Percentiles rank a stretch among this genome's conserved stretches.
Evolutionary conservation across 2,888 invertebrate species (phyloP).

Genomic region (Cerastoderma edule): DNA sequence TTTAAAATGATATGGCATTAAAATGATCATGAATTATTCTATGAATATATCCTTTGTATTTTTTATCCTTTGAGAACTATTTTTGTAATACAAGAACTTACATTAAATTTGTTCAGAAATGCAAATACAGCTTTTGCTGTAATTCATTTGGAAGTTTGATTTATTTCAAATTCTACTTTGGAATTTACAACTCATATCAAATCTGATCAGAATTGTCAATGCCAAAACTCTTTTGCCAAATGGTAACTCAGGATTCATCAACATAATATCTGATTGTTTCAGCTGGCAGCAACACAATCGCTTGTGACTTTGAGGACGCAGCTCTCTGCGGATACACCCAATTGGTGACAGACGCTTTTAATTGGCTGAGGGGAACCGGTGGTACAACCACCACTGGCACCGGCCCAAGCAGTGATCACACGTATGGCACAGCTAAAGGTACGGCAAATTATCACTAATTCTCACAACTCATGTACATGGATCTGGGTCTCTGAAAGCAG

Average conservation of each 20-base stretch:
- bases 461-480: no score
- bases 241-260: background rate
- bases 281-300: constrained; percentile 30
- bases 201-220: no score
- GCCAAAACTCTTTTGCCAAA: background rate
- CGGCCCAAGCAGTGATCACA: constrained; percentile 79
- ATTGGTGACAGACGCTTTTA: constrained; percentile 70
- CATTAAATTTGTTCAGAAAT: no score
- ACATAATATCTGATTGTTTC: constrained; percentile 8
- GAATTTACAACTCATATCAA: no score
- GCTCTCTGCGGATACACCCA: constrained; percentile 69
- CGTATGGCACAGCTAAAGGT: constrained; percentile 67
- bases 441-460: no score
- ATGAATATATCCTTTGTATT: no score
- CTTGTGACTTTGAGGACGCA: constrained; percentile 53
- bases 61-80: no score
- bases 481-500: no score
- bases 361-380: constrained; percentile 74
- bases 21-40: no score
- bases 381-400: constrained; percentile 69
- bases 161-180: no score
- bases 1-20: no score
- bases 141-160: background rate
- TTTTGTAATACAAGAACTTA: no score
- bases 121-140: constrained; percentile 2